Conservation (phyloP, 2,797 vertebrate species). For the Sarcoramphus papa region DNA sequence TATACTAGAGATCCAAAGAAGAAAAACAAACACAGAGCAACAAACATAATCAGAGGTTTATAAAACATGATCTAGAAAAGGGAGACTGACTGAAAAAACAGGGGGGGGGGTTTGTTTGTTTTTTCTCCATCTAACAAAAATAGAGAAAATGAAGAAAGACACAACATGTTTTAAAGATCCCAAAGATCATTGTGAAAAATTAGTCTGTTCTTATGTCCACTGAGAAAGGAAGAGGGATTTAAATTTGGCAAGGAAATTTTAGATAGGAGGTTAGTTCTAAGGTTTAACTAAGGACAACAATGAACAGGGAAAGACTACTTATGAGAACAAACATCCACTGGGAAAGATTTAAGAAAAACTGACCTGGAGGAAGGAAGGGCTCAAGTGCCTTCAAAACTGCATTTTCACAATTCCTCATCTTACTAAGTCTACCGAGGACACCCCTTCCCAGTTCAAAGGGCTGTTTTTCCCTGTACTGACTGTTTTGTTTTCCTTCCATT, state of each 20-base stretch:
- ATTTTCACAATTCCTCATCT: not conserved
- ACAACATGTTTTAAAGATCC: not conserved
- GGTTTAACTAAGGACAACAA: slow-evolving; percentile 8
- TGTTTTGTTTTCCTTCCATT: not conserved
- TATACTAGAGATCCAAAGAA: not conserved
- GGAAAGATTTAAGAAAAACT: not conserved
- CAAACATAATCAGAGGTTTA: not conserved
- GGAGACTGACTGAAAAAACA: not conserved
- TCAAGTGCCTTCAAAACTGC: not conserved
- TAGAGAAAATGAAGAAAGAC: not conserved
- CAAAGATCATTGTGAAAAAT: not conserved
- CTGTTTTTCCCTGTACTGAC: not conserved
- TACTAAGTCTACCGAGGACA: not conserved
- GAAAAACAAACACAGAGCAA: slow-evolving; percentile 2
- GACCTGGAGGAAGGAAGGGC: not conserved
- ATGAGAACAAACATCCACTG: not conserved
- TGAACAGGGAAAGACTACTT: not conserved
- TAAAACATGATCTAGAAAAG: not conserved
- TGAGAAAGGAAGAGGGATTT: not conserved
- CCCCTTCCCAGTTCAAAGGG: not conserved
- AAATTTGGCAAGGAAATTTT: not conserved
- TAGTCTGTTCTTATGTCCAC: not conserved
- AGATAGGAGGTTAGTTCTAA: not conserved
- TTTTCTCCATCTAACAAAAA: not conserved
- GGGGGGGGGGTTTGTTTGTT: not conserved